Evolutionary conservation across 2,888 invertebrate genomes (phyloP), one percentile per base, ranked within the genome.

Genomic region (Theodoxus fluviatilis): DNA sequence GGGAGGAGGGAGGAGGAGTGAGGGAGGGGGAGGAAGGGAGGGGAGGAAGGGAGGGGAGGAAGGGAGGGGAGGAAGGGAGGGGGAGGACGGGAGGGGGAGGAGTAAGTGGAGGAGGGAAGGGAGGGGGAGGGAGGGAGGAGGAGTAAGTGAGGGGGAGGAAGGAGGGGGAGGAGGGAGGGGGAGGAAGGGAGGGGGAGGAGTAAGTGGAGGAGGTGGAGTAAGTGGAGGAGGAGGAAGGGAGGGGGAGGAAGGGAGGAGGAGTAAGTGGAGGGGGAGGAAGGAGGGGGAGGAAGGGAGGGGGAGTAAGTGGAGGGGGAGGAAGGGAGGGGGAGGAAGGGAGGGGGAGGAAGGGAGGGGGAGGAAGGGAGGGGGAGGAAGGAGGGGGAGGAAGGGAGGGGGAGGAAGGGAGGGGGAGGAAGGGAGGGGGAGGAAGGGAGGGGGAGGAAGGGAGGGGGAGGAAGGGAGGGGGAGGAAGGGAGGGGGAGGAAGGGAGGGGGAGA

Each of bases 171-270:
- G 55, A 67, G 67, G 55, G 55, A 55, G 67, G 55, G 67, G 55
- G 67, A 67, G 55, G 37, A 55, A 67, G 55, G 55, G 67, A 67
- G 55, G 37, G 67, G 55, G 67, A 67, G 67, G n/a, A 63, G 63
- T 35, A 37, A 37, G 31, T 28, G 3, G n/a, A 47, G 47, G 40
- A 43, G 47, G 40, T 47, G 47, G 33, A 47, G 22, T 12, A 66
- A 18, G 12, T 18, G 33, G 25, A 47, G 15, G n/a, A 12, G 33
- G 2, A 40, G 47, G 22, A 18, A 25, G 31, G 47, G 35, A 47
- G 12, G 18, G 12, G 33, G 33, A 12, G 12, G 12, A 4, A 22
- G 43, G 38, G n/a, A 22, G 33, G 15, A 25, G 15, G 7, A 25
- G n/a, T n/a, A 61, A 37, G 9, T n/a, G 47, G 35, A 47, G 12